Conservation (phyloP, 2,888 invertebrate genomes). For the Abrostola tripartita region DNA sequence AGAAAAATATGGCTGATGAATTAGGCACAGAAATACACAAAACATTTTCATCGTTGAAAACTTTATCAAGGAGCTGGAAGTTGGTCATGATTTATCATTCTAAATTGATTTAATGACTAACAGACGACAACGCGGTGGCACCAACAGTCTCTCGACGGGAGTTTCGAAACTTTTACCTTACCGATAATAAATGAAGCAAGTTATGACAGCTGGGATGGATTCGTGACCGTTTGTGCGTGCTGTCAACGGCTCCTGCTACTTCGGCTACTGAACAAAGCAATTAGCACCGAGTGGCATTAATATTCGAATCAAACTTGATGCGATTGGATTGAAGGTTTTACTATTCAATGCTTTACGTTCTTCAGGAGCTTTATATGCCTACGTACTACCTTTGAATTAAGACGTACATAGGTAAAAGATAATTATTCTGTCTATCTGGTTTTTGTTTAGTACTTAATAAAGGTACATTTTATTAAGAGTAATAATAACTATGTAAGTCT, state of each 20-base stretch:
- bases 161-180: constrained; percentile 66
- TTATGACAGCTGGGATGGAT: constrained; percentile 66
- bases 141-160: constrained; percentile 52
- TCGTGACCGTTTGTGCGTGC: constrained; percentile 62
- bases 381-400: no score
- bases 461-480: no score
- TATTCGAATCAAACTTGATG: constrained; percentile 38
- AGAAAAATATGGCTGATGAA: background rate
- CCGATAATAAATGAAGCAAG: constrained; percentile 69
- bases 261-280: constrained; percentile 48
- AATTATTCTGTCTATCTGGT: no score
- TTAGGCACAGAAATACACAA: constrained; percentile 20
- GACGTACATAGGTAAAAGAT: no score
- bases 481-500: no score
- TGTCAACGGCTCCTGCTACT: constrained; percentile 44
- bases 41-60: constrained; percentile 38
- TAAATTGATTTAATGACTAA: constrained; percentile 67
- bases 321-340: constrained; percentile 13
- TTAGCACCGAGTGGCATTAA: constrained; percentile 48
- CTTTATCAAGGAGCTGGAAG: constrained; percentile 37
- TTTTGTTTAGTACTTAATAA: no score
- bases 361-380: no score
- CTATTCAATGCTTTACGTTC: background rate
- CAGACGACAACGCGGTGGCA: constrained; percentile 58
- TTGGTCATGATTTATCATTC: constrained; percentile 60